Base-by-base conservation (phyloP, 2,888 invertebrate species). In the Aphidius colemani region DNA sequence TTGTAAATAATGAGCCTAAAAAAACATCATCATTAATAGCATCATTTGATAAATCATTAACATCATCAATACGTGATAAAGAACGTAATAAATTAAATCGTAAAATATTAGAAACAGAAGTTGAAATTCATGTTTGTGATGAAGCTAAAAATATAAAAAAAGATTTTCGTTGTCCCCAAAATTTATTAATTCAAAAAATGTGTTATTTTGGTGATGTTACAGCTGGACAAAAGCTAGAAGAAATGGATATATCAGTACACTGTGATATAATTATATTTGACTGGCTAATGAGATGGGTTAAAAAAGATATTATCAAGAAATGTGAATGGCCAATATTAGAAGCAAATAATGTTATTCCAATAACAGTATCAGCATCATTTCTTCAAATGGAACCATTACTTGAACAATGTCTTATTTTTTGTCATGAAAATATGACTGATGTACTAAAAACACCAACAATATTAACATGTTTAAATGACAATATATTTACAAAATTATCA, bases 221-320 rank as follows among this genome's bases (percentile, higher is more conserved):
- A 0, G 89, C 90, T 11, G 93, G 88, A 0, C 93, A 94, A 78
- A 86, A 89, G 64, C 82, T 94, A 7, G 92, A 93, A 76, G 96
- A 96, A 75, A 95, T 96, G 89, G 96, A 97, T 76, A 97, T 98
- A 71, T 96, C 96, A 0, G 97, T 98, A 0, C 97, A 97, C 79
- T 98, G 97, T 79, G 97, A 98, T 83, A 92, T 98, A 64, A 88
- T 92, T 79, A 95, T 97, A 67, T 98, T 98, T 82, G 96, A 96
- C 75, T 97, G 96, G 96, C 84, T 98, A 60, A 95, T 97, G 92
- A 89, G 90, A 69, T 97, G 96, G 94, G 93, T 96, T n/a, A 95
- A 95, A 81, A 87, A 88, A 43, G 91, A 91, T 72, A 83, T 86
- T 1, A 85, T 88, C 66, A 83, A 88, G 65, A 86, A 88, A 64